Evolutionary conservation across 2,797 vertebrate genomes (phyloP).

Genomic region (Chloroceryle amazona): DNA sequence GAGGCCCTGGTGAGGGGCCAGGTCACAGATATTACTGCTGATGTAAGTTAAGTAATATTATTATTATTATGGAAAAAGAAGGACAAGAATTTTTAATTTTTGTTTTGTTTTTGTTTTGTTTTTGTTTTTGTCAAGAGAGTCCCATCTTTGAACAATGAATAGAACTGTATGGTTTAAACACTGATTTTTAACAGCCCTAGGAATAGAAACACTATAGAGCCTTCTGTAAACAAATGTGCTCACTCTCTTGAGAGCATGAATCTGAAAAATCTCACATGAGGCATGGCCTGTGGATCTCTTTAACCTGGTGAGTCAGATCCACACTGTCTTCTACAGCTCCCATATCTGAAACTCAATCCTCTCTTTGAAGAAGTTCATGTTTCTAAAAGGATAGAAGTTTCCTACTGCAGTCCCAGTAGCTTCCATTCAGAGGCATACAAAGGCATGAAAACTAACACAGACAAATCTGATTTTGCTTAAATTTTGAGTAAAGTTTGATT

Average conservation of each 20-base stretch:
- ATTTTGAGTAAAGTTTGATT: neutral
- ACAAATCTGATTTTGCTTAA: neutral
- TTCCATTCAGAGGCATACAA: neutral
- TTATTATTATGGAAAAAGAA: neutral
- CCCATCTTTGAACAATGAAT: neutral
- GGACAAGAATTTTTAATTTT: neutral
- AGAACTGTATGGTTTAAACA: neutral
- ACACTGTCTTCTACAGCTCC: neutral
- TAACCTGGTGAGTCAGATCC: neutral
- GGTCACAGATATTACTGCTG: neutral
- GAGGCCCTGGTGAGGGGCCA: fast-evolving
- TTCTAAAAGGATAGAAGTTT: neutral
- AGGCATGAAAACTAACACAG: neutral
- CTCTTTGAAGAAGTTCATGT: neutral
- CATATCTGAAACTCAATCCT: neutral
- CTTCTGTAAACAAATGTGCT: neutral
- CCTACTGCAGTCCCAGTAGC: neutral
- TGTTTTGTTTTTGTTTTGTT: neutral
- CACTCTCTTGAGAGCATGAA: fast-evolving
- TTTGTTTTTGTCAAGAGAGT: neutral
- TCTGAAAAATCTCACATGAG: neutral
- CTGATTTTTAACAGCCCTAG: neutral
- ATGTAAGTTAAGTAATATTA: neutral
- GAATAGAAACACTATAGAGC: neutral
- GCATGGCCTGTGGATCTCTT: fast-evolving